These are phyloP conservation scores for Nysson spinosus DNA, from an alignment of 2,888 invertebrate genomes.

Conservation along the genomic window DNA sequence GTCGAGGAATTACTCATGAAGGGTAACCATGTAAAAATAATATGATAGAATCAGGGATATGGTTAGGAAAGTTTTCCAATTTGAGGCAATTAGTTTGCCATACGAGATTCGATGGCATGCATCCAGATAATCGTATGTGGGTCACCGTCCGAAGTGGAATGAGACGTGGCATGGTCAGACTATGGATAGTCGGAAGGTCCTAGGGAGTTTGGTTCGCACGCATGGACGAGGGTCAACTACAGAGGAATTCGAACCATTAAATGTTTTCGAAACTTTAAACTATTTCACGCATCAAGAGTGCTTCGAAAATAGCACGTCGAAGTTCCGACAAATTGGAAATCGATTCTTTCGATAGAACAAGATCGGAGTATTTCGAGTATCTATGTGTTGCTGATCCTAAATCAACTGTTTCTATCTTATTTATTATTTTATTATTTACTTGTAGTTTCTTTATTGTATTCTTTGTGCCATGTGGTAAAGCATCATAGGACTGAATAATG, in stretches of 20 bases:
- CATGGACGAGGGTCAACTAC: constrained; percentile 41
- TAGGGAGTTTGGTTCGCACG: constrained; percentile 25
- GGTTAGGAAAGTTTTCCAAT: constrained; percentile 67
- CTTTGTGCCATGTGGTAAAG: too few species aligned
- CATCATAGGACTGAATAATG: too few species aligned
- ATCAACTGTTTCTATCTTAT: too few species aligned
- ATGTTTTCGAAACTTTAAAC: constrained; percentile 30
- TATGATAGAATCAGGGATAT: too few species aligned
- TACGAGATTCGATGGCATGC: constrained; percentile 57
- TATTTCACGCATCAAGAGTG: constrained; percentile 29
- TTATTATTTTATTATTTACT: too few species aligned
- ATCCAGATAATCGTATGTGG: constrained; percentile 65
- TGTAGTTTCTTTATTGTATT: too few species aligned
- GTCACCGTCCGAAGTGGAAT: constrained; percentile 52
- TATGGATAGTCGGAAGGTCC: constrained; percentile 14
- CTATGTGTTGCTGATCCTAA: background rate
- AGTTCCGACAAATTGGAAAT: too few species aligned
- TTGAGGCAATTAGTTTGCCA: constrained; percentile 68
- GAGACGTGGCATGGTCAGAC: constrained; percentile 52
- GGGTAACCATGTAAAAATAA: too few species aligned
- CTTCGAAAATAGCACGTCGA: background rate
- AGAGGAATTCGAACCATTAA: constrained; percentile 27
- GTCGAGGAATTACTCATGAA: too few species aligned
- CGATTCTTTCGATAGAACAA: constrained; percentile 34
- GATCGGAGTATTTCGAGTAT: background rate